Evolutionary conservation across 2,113 vertebrate species (phyloP), one percentile per base, ranked within the genome.

Genomic region (Martes martes): DNA sequence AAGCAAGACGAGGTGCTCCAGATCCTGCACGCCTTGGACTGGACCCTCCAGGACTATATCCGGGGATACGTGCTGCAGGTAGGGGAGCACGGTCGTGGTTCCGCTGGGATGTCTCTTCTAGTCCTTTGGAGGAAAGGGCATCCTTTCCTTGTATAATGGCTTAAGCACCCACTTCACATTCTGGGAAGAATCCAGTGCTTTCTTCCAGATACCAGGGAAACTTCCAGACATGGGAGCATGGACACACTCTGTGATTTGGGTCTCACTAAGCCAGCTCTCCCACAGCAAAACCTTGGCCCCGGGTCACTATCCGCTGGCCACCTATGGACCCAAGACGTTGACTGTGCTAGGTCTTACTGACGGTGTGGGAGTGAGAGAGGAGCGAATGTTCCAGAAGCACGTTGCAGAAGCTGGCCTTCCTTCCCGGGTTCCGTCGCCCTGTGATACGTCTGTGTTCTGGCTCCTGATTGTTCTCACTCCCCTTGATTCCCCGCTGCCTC

Each of bases 51-150:
- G 98, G 99, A 99, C 98, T 99, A 99, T 95, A 99, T 99, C 87
- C 99, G 99, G 55, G 99, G 99, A 98, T 99, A 99, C 2, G 99
- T 99, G 63, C 99, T 99, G 13, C 99, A 99, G 99, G 99, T 99
- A 98, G 19, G 26, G 21, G 33, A 15, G 13, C 61, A 0, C 19
- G 7, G 79, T n/a, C 21, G 1, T 36, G 2, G 1, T 14, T 28
- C 18, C 39, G 33, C 55, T 15, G 9, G n/a, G 42, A 16, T 11
- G 31, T 13, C 90, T 83, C 36, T 55, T 24, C 45, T 28, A 23
- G 11, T 13, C 18, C 55, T 21, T 7, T 8, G 57, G 57, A 57
- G 57, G 19, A 57, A 23, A 23, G 57, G 57, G 57, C 61, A 83
- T 78, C 90, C 33, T 85, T 89, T 83, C 90, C 28, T 81, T 89